Evolutionary conservation across 2,113 vertebrate genomes (phyloP), one percentile per base, ranked within the genome.

Genomic region (Pelvicachromis taeniatus): DNA sequence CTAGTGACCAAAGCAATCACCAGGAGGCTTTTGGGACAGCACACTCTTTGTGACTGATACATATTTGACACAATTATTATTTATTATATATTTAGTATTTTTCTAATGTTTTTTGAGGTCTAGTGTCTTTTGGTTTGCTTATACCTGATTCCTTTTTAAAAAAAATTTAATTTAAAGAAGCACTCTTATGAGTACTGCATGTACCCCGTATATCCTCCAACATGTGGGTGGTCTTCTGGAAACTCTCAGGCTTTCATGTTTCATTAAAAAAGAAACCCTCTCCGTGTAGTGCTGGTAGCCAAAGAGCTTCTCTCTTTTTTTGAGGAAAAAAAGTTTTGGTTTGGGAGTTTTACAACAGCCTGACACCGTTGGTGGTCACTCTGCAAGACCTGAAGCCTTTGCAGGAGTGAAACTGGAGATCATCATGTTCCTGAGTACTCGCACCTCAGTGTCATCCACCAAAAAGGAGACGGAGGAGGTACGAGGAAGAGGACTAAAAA

Each of bases 371-470:
- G 21, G 81, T 73, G 80, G 86, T 70, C 70, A 56, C 29, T 40
- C 9, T 42, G 40, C 13, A 7, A 42, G 35, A 82, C 31, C 53
- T 55, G 50, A 21, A 48, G 48, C 13, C 61, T 54, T 63, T 35
- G 19, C 77, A 52, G 6, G n/a, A 16, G 17, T 16, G 61, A 58
- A 77, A 75, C 40, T 17, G 1, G 3, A 3, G 78, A 33, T 23
- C 45, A 31, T 48, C 23, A 10, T 52, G 92, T 96, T 94, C 70
- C 96, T 96, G 96, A 96, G 96, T 96, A 95, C 95, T 95, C 95
- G 97, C 96, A 96, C 81, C 82, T 45, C 96, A 93, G 95, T 96
- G 96, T 97, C 96, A 95, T 96, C 95, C 95, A 96, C 96, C 95
- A 95, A 96, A 96, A 97, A 8, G 96, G 95, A 97, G 86, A 84